Conservation (phyloP, 2,888 invertebrate species). For the Drosophila cognata region DNA sequence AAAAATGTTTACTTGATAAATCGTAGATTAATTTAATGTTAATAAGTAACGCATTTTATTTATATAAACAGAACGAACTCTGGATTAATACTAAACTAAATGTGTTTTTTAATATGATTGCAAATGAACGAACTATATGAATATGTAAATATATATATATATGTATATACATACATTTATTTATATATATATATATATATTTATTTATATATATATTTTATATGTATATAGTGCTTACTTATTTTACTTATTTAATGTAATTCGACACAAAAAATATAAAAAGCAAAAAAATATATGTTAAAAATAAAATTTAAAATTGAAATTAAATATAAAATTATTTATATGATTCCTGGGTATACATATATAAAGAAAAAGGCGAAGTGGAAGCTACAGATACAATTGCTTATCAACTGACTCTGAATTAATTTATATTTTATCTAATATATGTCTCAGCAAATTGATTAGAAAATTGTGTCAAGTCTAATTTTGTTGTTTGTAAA, state of each 20-base stretch:
- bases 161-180: no score
- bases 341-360: no score
- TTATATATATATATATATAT: no score
- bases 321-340: no score
- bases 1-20: constrained; percentile 5
- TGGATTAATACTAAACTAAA: background rate
- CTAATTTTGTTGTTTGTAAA: background rate
- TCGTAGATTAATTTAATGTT: background rate
- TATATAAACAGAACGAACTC: background rate
- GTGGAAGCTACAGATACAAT: background rate
- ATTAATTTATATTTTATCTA: background rate
- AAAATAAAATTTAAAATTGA: no score
- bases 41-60: background rate
- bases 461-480: background rate
- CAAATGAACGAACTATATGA: background rate
- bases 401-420: background rate
- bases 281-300: no score
- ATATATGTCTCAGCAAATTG: background rate
- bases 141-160: no score
- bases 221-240: no score
- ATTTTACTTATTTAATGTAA: background rate
- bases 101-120: background rate
- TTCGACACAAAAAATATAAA: no score
- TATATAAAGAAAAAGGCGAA: no score
- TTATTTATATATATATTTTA: no score